Percentiles rank a stretch among this genome's conserved stretches.
Evolutionary conservation across 1,140 invertebrate genomes (phyloP).

Genomic region (Semibalanus balanoides): DNA sequence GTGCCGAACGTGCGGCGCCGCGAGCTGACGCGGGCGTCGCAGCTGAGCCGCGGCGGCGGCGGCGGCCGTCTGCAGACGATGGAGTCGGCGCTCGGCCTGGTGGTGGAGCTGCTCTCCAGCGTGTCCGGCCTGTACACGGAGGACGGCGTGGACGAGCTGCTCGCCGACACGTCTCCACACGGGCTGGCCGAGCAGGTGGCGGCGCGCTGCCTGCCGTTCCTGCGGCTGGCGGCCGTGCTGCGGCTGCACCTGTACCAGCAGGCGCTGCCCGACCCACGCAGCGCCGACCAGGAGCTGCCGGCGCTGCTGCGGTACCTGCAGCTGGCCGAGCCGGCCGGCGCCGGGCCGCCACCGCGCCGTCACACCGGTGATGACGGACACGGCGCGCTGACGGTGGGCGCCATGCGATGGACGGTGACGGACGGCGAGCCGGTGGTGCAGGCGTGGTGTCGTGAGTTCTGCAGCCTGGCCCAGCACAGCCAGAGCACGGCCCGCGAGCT

Average conservation of each 20-base stretch:
- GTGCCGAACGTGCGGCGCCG: neutral
- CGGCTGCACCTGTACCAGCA: constrained; percentile 72
- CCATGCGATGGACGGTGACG: neutral
- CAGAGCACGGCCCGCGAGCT: neutral
- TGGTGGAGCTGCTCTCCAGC: neutral
- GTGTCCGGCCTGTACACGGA: neutral
- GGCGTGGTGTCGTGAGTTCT: neutral
- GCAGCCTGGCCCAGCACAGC: neutral
- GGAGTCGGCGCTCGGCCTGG: constrained; percentile 4
- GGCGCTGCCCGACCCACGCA: constrained; percentile 50
- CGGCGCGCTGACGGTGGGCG: neutral
- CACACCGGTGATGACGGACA: too few relatives aligned
- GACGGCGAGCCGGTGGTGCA: constrained; percentile 4
- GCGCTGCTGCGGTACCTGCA: constrained; percentile 58
- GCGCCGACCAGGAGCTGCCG: constrained; percentile 46
- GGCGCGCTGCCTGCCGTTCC: constrained; percentile 61
- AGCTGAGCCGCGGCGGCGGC: constrained; percentile 1
- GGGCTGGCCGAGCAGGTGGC: constrained; percentile 37
- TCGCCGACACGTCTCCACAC: neutral
- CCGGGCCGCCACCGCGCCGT: neutral
- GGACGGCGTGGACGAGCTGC: neutral
- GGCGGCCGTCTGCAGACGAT: neutral
- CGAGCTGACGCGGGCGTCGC: neutral
- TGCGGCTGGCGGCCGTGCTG: constrained; percentile 65
- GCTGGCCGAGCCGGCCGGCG: constrained; percentile 31